Conservation (phyloP, 2,888 invertebrate species). For the Pyrrhia umbra region DNA sequence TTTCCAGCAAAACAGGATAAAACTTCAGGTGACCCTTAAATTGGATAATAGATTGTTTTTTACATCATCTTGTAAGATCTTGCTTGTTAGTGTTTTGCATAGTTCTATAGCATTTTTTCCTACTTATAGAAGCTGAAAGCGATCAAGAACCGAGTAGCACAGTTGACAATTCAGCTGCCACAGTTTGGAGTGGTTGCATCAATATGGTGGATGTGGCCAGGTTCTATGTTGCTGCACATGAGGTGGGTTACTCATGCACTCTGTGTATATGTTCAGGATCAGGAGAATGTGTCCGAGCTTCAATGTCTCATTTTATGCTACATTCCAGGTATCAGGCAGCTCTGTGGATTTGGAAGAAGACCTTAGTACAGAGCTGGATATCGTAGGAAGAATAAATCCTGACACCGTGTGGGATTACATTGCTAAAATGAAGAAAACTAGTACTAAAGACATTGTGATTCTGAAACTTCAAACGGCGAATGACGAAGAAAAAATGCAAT, state of each 20-base stretch:
- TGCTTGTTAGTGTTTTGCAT: background rate
- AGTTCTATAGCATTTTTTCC: background rate
- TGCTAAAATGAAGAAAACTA: conserved; percentile 96
- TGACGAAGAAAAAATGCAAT: conserved; percentile 95
- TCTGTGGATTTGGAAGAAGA: conserved; percentile 92
- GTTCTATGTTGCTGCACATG: conserved; percentile 95
- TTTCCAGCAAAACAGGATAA: conserved; percentile 76
- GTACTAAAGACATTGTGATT: conserved; percentile 96
- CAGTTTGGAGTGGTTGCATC: conserved; percentile 95
- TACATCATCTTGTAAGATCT: no score
- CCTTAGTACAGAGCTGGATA: conserved; percentile 94
- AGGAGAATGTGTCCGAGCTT: background rate
- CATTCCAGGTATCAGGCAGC: conserved; percentile 90
- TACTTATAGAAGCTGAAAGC: conserved; percentile 89
- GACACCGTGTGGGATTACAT: conserved; percentile 98
- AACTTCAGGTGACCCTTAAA: conserved; percentile 70
- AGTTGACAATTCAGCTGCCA: conserved; percentile 88
- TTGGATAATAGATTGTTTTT: background rate
- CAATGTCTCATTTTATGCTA: background rate
- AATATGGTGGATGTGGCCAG: conserved; percentile 97
- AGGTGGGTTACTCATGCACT: conserved; percentile 85
- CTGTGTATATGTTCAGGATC: background rate
- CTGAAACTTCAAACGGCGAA: conserved; percentile 95
- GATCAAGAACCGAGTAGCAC: conserved; percentile 96
- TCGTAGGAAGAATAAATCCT: conserved; percentile 97